A percentile compares a stretch with the other conserved stretches of the same genome.
Conservation (phyloP, 2,888 invertebrate genomes). For the Drosophila setosimentum region DNA sequence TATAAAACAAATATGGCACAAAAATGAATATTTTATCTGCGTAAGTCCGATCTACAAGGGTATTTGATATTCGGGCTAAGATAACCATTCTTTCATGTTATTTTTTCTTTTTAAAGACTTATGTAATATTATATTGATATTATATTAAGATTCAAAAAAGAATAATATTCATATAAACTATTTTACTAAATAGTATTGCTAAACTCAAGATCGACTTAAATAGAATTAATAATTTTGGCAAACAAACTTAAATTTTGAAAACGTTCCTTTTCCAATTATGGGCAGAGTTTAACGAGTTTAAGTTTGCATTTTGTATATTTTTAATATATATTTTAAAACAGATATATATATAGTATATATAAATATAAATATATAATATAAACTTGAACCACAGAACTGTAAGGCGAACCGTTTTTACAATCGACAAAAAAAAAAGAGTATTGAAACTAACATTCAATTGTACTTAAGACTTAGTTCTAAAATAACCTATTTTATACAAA, state of each 20-base stretch:
- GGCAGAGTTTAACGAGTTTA: background rate
- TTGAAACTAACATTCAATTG: constrained; percentile 76
- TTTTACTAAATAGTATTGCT: background rate
- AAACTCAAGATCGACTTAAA: background rate
- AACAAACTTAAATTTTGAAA: background rate
- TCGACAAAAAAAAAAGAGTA: constrained; percentile 54
- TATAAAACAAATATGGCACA: background rate
- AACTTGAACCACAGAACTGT: background rate
- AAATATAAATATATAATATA: background rate
- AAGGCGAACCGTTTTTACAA: constrained; percentile 21
- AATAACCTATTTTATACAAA: constrained; percentile 41
- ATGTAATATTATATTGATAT: background rate
- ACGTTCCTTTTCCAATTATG: constrained; percentile 3
- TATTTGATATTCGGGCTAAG: background rate
- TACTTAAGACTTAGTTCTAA: constrained; percentile 69
- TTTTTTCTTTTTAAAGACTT: background rate
- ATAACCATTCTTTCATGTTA: background rate
- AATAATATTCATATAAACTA: background rate
- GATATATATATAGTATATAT: background rate
- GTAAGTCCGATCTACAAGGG: background rate
- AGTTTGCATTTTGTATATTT: background rate
- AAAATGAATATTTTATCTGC: background rate
- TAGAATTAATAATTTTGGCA: background rate
- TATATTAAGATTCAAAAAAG: background rate
- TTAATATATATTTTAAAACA: background rate